phyloP scores from a whole-genome alignment of 2,113 vertebrate species.

The Condylura cristata region DNA sequence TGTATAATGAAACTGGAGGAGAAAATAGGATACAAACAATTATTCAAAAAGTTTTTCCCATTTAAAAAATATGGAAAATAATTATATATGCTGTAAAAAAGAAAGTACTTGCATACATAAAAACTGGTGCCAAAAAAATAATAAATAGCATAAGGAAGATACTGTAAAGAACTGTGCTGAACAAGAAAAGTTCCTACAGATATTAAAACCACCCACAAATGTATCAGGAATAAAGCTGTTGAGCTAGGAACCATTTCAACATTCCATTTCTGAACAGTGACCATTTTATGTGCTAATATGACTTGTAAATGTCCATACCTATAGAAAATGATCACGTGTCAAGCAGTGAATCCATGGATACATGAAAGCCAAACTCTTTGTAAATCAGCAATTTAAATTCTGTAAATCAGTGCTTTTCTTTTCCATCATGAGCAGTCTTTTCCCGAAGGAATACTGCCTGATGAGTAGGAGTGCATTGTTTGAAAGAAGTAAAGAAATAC shows the following conservation, averaged over 20 bases:
- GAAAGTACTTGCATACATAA: slow-evolving; percentile 52
- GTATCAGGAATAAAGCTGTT: slow-evolving; percentile 58
- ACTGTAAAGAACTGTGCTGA: slow-evolving; percentile 50
- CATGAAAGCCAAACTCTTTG: background rate
- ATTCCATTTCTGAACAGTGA: background rate
- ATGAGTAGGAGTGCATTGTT: slow-evolving; percentile 65
- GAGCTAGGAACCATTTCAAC: background rate
- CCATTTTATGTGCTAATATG: background rate
- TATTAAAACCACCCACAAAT: slow-evolving; percentile 75
- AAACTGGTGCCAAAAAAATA: slow-evolving; percentile 62
- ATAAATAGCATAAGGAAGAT: slow-evolving; percentile 67
- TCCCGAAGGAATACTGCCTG: slow-evolving; percentile 42
- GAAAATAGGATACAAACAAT: slow-evolving; percentile 40
- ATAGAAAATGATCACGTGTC: background rate
- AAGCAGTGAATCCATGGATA: background rate
- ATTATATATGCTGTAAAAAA: slow-evolving; percentile 50
- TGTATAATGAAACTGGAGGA: slow-evolving; percentile 29
- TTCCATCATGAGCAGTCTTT: slow-evolving; percentile 13
- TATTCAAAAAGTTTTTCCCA: background rate
- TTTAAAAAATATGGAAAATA: slow-evolving; percentile 30
- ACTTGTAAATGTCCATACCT: background rate
- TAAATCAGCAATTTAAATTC: slow-evolving; percentile 24
- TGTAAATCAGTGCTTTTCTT: slow-evolving; percentile 44
- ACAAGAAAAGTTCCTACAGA: slow-evolving; percentile 34
- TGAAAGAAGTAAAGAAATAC: slow-evolving; percentile 55